Evolutionary conservation across 2,797 vertebrate species (phyloP).

Genomic region (Sardinella longiceps): DNA sequence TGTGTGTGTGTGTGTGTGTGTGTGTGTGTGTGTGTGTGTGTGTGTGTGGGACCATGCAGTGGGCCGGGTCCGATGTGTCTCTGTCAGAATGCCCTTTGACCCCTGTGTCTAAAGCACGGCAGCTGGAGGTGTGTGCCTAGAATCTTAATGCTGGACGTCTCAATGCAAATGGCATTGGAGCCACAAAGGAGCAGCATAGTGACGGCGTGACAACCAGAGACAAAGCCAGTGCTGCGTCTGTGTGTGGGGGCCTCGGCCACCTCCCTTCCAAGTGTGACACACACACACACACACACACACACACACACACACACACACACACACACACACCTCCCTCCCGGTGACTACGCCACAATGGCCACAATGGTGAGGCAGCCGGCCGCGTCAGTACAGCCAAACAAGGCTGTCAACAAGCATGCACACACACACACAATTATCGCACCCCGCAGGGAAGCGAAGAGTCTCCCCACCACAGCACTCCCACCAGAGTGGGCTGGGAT

Average conservation of each 20-base stretch:
- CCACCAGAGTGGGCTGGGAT: no score
- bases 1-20: no score
- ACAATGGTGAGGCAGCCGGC: conserved; percentile 59
- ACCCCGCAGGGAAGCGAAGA: neutral
- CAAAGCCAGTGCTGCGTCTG: conserved; percentile 59
- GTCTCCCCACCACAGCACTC: no score
- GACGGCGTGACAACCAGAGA: conserved; percentile 62
- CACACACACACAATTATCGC: neutral
- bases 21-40: no score
- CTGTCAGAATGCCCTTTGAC: conserved; percentile 69
- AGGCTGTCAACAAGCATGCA: conserved; percentile 58
- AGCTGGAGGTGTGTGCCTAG: conserved; percentile 60
- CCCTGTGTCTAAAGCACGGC: conserved; percentile 64
- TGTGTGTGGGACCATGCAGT: no score
- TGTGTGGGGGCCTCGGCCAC: conserved; percentile 51
- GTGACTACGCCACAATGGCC: conserved; percentile 63
- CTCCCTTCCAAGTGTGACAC: no score
- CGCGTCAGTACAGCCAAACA: conserved; percentile 63
- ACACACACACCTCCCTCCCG: no score
- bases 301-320: no score
- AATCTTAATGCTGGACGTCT: conserved; percentile 72
- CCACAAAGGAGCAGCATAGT: conserved; percentile 63
- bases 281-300: no score
- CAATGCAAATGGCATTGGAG: conserved; percentile 70
- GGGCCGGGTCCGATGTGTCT: conserved; percentile 2